phyloP scores from a whole-genome alignment of 1,140 invertebrate species.

The Tetramorium simillimum region DNA sequence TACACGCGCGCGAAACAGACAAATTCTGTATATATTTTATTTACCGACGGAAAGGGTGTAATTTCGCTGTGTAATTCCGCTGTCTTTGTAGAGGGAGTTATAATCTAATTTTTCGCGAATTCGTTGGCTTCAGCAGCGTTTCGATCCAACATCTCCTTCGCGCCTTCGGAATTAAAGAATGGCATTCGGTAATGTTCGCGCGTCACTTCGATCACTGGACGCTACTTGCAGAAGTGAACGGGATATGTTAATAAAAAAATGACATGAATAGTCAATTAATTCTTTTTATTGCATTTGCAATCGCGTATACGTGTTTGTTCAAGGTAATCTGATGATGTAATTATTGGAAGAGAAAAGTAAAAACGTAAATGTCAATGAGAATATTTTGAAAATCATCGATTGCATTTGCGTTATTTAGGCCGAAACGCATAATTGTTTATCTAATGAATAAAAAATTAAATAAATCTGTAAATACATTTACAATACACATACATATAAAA shows the following conservation, averaged over 20 bases:
- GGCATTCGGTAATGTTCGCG: neutral
- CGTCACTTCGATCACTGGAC: neutral
- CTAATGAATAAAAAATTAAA: slow-evolving; percentile 42
- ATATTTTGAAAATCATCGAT: too few species aligned
- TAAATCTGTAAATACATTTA: slow-evolving; percentile 17
- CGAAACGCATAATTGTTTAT: too few species aligned
- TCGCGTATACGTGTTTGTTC: slow-evolving; percentile 34
- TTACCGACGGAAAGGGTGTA: slow-evolving; percentile 41
- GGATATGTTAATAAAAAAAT: neutral
- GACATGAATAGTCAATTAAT: slow-evolving; percentile 36
- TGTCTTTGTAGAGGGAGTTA: slow-evolving; percentile 32
- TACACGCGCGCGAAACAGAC: neutral
- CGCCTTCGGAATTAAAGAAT: neutral
- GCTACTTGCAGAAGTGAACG: neutral
- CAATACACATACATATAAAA: too few species aligned
- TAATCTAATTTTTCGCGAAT: slow-evolving; percentile 30
- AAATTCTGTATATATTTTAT: slow-evolving; percentile 26
- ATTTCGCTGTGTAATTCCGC: neutral
- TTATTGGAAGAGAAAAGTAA: neutral
- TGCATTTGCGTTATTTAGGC: too few species aligned
- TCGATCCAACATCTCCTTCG: neutral
- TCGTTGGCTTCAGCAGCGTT: neutral
- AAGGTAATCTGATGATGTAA: slow-evolving; percentile 32
- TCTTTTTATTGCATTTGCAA: slow-evolving; percentile 46
- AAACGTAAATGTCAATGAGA: neutral